These are phyloP conservation scores for Scomber scombrus DNA, from an alignment of 2,113 vertebrate genomes.

Conservation along the genomic window DNA sequence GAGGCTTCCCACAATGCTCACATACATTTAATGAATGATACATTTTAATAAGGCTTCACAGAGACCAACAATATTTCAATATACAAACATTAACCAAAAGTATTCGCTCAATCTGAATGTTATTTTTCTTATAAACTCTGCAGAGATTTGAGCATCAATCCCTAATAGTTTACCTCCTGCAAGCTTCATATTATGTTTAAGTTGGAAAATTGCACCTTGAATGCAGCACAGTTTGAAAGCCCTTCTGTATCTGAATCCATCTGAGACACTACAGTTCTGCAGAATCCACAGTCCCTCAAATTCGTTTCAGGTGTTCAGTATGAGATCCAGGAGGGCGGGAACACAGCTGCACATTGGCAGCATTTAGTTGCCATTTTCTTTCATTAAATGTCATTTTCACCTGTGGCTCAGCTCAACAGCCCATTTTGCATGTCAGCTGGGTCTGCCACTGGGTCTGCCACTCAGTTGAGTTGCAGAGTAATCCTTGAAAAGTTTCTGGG, in stretches of 20 bases:
- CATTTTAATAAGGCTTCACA: not conserved
- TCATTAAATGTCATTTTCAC: constrained; percentile 3
- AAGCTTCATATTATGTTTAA: constrained; percentile 7
- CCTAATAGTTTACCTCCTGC: not conserved
- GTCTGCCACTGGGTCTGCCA: constrained; percentile 7
- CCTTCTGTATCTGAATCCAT: constrained; percentile 26
- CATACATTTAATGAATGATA: not conserved
- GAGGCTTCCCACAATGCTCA: not conserved
- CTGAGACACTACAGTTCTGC: constrained; percentile 23
- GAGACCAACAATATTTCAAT: not conserved
- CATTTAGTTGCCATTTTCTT: constrained; percentile 20
- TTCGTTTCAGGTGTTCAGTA: not conserved
- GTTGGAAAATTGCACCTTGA: not conserved
- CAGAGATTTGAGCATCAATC: not conserved
- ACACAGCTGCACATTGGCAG: constrained; percentile 15
- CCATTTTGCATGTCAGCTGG: constrained; percentile 17
- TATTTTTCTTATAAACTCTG: not conserved
- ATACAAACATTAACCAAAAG: not conserved
- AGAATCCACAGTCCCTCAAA: constrained; percentile 17
- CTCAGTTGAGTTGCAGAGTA: not conserved
- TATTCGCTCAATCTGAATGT: not conserved
- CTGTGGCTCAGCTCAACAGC: not conserved
- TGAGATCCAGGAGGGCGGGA: not conserved
- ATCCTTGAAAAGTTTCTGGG: too few relatives aligned
- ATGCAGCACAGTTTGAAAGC: constrained; percentile 18